Evolutionary conservation across 2,797 vertebrate genomes (phyloP), one percentile per base, ranked within the genome.

Genomic region (Chlorospingus semifuscus): DNA sequence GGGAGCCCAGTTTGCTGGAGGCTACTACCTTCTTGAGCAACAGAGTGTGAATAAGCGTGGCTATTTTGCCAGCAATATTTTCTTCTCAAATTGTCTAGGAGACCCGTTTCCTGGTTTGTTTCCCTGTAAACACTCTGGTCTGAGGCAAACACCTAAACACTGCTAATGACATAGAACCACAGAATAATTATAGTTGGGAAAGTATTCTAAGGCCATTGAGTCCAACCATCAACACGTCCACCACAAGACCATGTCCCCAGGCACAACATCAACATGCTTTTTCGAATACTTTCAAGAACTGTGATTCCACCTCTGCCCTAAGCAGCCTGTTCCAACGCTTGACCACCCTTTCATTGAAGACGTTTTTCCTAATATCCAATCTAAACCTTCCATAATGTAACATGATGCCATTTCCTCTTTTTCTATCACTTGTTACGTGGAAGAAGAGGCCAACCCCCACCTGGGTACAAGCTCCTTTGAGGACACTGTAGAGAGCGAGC

Each of bases 11-110:
- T n/a, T 26, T 64, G 44, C 20, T 75, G 24, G 24, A 63, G 8
- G 34, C 3, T 42, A 19, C 34, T 55, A 19, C 22, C 22, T 55
- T 71, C 42, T 16, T 26, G 19, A 68, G 37, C 14, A 64, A 13
- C 19, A 20, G 0, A 2, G 12, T 2, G 0, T 56, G 32, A n/a
- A 15, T 15, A 29, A 39, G 6, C 27, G 22, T 19, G 7, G 24
- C 6, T 83, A 6, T 57, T 80, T 76, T 77, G 23, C 42, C 68
- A 77, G 36, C 41, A 87, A 32, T 6, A 9, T 42, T 61, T 86
- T 68, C 17, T 50, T 69, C 37, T 79, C 34, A 37, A 27, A 13
- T 59, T n/a, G 29, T 49, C 26, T 55, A 32, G 47, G 47, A 49
- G 26, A 49, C 27, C 8, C 2, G 1, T 3, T 34, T 47, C 7